Conservation (phyloP, 2,888 invertebrate species). For the Drosophila putrida region DNA sequence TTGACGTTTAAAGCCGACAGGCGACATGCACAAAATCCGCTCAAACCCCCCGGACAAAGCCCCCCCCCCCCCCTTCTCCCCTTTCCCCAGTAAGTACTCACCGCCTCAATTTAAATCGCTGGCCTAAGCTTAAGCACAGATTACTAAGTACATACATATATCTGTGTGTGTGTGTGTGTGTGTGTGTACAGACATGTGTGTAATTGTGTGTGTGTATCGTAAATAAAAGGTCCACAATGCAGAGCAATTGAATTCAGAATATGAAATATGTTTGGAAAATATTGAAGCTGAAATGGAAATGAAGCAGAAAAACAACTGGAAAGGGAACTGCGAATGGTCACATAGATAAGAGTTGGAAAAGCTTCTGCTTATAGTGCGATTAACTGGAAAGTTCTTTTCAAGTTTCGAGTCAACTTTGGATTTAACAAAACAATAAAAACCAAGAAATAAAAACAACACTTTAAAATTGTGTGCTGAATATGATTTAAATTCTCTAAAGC, state of each 20-base stretch:
- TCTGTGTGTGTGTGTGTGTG: constrained; percentile 7
- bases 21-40: constrained; percentile 72
- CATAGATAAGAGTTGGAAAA: constrained; percentile 37
- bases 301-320: constrained; percentile 1
- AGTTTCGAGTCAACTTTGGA: neutral
- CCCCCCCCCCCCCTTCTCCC: constrained; percentile 1
- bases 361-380: constrained; percentile 26
- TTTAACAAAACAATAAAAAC: neutral
- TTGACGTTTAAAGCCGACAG: constrained; percentile 74
- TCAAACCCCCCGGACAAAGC: constrained; percentile 33
- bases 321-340: constrained; percentile 33
- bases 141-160: constrained; percentile 34
- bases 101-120: constrained; percentile 48
- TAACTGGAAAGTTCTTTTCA: constrained; percentile 7
- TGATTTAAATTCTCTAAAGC: neutral
- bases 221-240: constrained; percentile 49
- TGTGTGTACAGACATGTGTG: constrained; percentile 5
- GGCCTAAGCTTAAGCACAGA: constrained; percentile 62
- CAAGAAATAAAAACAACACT: neutral
- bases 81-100: neutral
- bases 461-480: neutral
- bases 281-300: constrained; percentile 25
- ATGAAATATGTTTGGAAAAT: constrained; percentile 49
- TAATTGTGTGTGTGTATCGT: constrained; percentile 19
- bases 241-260: constrained; percentile 44